Evolutionary conservation across 1,140 invertebrate species (phyloP), one percentile per base, ranked within the genome.

Genomic region (Schlechtendalia chinensis): DNA sequence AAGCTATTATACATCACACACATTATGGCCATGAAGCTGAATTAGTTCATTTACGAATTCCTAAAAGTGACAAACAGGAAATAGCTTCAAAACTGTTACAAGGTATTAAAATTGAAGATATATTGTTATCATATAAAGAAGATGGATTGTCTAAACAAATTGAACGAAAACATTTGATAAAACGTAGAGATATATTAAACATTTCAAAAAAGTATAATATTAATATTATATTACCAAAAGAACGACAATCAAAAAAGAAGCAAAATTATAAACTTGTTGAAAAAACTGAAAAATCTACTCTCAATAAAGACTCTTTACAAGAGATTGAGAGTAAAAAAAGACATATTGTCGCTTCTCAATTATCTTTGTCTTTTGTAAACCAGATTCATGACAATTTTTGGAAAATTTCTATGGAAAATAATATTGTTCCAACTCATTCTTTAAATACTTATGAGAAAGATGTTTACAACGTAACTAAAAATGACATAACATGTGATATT

Each of bases 161-260:
- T 19, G 56, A 77, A 77, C 12, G 32, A 77, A 77, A 77, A 1
- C 72, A 77, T 45, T 77, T 59, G 22, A 72, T 72, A 54, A 72
- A 54, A 72, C 10, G 69, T 12, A 72, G 69, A 72, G 50, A 72
- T 32, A 54, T 53, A 32, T 54, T 53, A 29, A 72, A 72, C 17
- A 54, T 72, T 72, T 72, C 69, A 12, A 54, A 72, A 72, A 72
- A 72, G 24, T 54, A 72, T 54, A 72, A 72, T 72, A 45, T 71
- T 71, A 29, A 72, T 14, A 54, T 32, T 54, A 54, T 54, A 19
- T 53, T n/a, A 0, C 24, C 69, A 54, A 54, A 53, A 32, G 10
- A 29, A 12, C 24, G 16, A 54, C 17, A 6, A 16, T 19, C 16
- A 54, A 54, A 72, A 54, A 53, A 54, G 17, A 53, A 27, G 27